Conservation (phyloP, 2,113 vertebrate species). For the Pseudonaja textilis region DNA sequence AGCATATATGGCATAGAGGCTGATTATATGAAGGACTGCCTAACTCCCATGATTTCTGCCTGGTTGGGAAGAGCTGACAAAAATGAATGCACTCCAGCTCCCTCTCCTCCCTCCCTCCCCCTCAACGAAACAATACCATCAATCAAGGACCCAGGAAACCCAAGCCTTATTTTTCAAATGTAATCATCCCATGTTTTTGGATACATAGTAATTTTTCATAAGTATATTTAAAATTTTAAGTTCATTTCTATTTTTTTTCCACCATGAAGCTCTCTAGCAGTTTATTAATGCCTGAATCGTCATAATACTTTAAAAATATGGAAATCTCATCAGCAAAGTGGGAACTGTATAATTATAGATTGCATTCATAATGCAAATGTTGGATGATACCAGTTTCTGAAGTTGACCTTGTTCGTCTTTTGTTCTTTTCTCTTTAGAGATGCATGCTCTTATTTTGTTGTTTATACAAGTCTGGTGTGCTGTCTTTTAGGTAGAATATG, state of each 20-base stretch:
- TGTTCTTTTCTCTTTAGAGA: neutral
- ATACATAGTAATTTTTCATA: neutral
- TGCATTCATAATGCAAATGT: neutral
- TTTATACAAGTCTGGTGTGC: neutral
- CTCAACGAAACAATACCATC: neutral
- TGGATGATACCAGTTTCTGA: neutral
- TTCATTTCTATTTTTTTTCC: slow-evolving; percentile 23
- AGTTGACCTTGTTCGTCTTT: neutral
- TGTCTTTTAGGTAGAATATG: neutral
- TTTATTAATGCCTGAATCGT: slow-evolving; percentile 28
- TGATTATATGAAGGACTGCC: neutral
- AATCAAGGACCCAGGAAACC: neutral
- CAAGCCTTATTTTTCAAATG: neutral
- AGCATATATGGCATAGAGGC: neutral
- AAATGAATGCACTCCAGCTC: neutral
- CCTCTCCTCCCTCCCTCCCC: fast-evolving
- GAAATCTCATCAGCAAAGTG: neutral
- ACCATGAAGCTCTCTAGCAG: neutral
- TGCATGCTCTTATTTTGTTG: neutral
- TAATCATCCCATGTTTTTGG: neutral
- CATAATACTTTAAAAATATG: slow-evolving; percentile 15
- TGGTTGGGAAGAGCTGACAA: neutral
- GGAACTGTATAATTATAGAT: neutral
- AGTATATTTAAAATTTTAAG: neutral
- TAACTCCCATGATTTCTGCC: neutral